Evolutionary conservation across 2,888 invertebrate genomes (phyloP).

Genomic region (Bhutanitis thaidina): DNA sequence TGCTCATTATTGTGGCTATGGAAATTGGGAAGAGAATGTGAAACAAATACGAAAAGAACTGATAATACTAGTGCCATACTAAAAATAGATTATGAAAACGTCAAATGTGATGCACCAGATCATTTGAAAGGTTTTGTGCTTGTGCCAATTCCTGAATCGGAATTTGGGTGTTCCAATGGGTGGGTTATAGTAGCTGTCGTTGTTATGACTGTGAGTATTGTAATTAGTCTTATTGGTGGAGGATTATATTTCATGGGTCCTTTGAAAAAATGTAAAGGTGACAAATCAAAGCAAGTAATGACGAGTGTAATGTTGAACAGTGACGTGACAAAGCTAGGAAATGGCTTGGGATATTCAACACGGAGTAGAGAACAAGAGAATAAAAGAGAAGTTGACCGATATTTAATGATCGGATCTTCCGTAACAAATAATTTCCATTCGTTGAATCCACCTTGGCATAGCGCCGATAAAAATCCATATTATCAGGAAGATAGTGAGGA

Average conservation of each 20-base stretch:
- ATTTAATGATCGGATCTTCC: slow-evolving; percentile 75
- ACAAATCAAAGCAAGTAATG: slow-evolving; percentile 76
- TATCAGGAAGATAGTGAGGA: slow-evolving; percentile 73
- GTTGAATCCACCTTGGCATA: slow-evolving; percentile 74
- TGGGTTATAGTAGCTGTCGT: slow-evolving; percentile 80
- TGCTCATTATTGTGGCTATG: slow-evolving; percentile 93
- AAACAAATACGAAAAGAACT: slow-evolving; percentile 54
- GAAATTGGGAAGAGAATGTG: slow-evolving; percentile 81
- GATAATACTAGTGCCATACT: slow-evolving; percentile 59
- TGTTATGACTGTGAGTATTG: slow-evolving; percentile 75
- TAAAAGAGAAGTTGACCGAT: slow-evolving; percentile 72
- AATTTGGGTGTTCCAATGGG: slow-evolving; percentile 81
- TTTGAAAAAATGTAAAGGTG: slow-evolving; percentile 73
- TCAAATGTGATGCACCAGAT: slow-evolving; percentile 80
- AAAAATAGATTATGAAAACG: slow-evolving; percentile 78
- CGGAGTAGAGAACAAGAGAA: slow-evolving; percentile 69
- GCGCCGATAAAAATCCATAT: slow-evolving; percentile 72
- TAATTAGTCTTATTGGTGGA: slow-evolving; percentile 73
- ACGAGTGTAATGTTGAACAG: slow-evolving; percentile 75
- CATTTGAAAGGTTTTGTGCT: slow-evolving; percentile 74
- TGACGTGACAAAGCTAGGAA: slow-evolving; percentile 73
- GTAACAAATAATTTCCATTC: slow-evolving; percentile 76
- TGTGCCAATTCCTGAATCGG: slow-evolving; percentile 80
- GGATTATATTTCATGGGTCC: slow-evolving; percentile 75
- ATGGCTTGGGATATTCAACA: slow-evolving; percentile 72